Percentiles rank a stretch among this genome's conserved stretches.
phyloP scores from a whole-genome alignment of 2,888 invertebrate genomes.

The Drosophila niveifrons region DNA sequence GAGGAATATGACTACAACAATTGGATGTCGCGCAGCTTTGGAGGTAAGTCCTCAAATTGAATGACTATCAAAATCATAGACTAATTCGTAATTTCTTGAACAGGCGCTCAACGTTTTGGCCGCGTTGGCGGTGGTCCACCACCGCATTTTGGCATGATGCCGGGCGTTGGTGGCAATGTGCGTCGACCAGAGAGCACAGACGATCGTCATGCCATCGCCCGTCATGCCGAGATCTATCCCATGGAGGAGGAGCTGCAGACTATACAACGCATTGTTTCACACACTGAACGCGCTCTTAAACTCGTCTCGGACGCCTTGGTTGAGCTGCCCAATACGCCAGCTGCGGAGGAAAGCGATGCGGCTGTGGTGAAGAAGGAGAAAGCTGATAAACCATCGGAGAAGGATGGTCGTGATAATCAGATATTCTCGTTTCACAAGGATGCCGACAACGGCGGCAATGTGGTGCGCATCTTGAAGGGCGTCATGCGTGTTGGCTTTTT shows the following conservation, averaged over 20 bases:
- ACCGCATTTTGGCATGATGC: conserved; percentile 87
- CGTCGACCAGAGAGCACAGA: conserved; percentile 96
- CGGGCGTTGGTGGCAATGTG: conserved; percentile 85
- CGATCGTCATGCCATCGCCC: conserved; percentile 97
- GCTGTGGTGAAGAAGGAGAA: conserved; percentile 83
- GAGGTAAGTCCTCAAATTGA: conserved; percentile 81
- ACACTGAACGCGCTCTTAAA: conserved; percentile 97
- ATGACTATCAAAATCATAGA: not conserved
- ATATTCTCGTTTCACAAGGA: conserved; percentile 91
- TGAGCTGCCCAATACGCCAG: conserved; percentile 85
- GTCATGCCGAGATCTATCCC: conserved; percentile 97
- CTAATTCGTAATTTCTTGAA: not conserved
- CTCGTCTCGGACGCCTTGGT: conserved; percentile 96
- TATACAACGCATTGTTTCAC: conserved; percentile 96
- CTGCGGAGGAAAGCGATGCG: conserved; percentile 45
- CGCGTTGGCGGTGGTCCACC: conserved; percentile 85
- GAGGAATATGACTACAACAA: conserved; percentile 91
- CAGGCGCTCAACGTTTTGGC: conserved; percentile 81
- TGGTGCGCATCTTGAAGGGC: conserved; percentile 93
- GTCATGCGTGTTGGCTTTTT: conserved; percentile 98
- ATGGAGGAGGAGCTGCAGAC: conserved; percentile 94
- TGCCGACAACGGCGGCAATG: conserved; percentile 86
- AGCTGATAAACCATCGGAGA: conserved; percentile 85
- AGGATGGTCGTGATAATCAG: conserved; percentile 92
- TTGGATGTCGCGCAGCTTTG: conserved; percentile 90